Evolutionary conservation across 2,888 invertebrate species (phyloP).

Genomic region (Mycogona germanica): DNA sequence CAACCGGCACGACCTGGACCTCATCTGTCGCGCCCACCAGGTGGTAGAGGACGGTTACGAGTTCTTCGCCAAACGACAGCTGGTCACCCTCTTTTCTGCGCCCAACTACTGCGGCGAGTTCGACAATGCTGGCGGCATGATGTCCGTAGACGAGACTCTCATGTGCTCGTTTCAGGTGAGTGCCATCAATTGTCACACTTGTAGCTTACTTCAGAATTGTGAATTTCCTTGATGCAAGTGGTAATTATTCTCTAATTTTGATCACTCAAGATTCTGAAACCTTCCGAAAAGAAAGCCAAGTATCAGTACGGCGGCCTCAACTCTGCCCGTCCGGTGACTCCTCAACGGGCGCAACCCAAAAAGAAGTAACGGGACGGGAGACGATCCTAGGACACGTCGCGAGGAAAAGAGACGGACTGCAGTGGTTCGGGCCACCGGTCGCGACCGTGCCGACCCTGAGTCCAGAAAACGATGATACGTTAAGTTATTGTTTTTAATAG

Average conservation of each 20-base stretch:
- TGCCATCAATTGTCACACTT: neutral
- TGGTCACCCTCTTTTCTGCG: slow-evolving; percentile 97
- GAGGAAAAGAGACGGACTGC: too few relatives aligned
- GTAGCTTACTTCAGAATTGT: neutral
- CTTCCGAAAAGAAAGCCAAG: slow-evolving; percentile 99
- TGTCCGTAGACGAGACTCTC: slow-evolving; percentile 96
- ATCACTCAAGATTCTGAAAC: slow-evolving; percentile 79
- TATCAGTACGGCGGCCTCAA: slow-evolving; percentile 65
- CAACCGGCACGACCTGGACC: slow-evolving; percentile 98
- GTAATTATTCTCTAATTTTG: slow-evolving; percentile 5
- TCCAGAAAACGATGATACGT: neutral
- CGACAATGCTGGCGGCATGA: slow-evolving; percentile 99
- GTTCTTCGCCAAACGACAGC: slow-evolving; percentile 95
- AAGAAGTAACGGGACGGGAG: slow-evolving; percentile 27
- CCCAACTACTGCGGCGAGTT: slow-evolving; percentile 98
- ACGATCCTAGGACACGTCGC: too few relatives aligned
- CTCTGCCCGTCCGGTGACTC: slow-evolving; percentile 41
- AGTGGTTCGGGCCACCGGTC: too few relatives aligned
- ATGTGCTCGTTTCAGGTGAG: slow-evolving; percentile 99
- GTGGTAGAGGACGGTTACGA: slow-evolving; percentile 99
- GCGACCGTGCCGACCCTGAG: neutral
- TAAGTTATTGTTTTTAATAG: neutral
- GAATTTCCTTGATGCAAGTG: neutral
- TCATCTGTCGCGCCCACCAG: slow-evolving; percentile 97
- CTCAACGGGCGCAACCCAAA: slow-evolving; percentile 35